A percentile compares a stretch with the other conserved stretches of the same genome.
These are phyloP conservation scores for Mugil cephalus DNA, from an alignment of 2,113 vertebrate species.

Conservation along the genomic window DNA sequence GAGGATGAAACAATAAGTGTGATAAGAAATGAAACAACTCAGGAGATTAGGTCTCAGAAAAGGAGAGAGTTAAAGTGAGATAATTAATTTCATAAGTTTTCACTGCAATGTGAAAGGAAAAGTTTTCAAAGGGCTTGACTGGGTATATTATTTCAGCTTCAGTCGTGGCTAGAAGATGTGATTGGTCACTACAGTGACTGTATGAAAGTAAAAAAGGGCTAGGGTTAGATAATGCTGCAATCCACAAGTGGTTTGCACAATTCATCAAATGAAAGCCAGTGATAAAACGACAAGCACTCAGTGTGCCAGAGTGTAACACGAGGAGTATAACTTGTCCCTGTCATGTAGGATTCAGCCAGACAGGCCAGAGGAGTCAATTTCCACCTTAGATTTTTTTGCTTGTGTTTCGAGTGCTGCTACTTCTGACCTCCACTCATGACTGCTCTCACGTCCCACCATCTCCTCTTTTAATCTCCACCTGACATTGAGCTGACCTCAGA, in stretches of 20 bases:
- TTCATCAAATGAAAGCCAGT: background rate
- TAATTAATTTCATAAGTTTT: constrained; percentile 55
- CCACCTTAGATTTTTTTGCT: background rate
- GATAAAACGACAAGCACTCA: background rate
- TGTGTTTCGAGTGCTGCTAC: background rate
- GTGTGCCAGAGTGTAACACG: constrained; percentile 2
- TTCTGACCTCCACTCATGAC: background rate
- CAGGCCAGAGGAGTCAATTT: background rate
- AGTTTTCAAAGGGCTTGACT: constrained; percentile 28
- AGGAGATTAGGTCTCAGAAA: constrained; percentile 24
- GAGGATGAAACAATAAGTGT: constrained; percentile 4
- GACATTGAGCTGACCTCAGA: constrained; percentile 5
- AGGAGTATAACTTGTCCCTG: constrained; percentile 20
- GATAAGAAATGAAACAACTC: constrained; percentile 34
- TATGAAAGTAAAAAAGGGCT: background rate
- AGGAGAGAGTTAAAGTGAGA: constrained; percentile 18
- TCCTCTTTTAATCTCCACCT: background rate
- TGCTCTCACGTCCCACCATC: background rate
- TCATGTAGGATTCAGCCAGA: constrained; percentile 41
- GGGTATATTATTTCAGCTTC: constrained; percentile 2
- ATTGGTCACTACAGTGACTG: constrained; percentile 20
- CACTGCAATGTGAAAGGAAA: constrained; percentile 38
- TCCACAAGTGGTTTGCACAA: background rate
- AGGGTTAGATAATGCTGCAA: constrained; percentile 4
- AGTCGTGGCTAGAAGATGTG: constrained; percentile 12